Base-by-base conservation (phyloP, 2,113 vertebrate genomes). In the Thamnophis sirtalis region DNA sequence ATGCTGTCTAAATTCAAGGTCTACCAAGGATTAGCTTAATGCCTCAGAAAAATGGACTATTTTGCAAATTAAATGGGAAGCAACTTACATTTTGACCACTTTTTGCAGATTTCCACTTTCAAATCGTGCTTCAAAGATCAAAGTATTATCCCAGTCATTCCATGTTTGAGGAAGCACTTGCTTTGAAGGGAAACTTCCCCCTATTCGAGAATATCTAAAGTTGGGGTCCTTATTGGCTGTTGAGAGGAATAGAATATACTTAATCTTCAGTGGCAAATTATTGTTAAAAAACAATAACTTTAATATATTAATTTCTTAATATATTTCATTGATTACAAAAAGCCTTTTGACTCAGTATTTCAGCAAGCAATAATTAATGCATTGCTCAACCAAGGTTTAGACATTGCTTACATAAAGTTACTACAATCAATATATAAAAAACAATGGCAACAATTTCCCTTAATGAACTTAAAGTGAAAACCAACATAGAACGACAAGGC, bases 41-140 rank as follows among this genome's bases (percentile, higher is more conserved):
- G 7, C 7, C 56, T 84, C 50, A 86, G 26, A 86, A 87, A 63
- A 63, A 51, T n/a, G 93, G 11, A 87, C 51, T 63, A 55, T 48
- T 91, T 91, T 94, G 26, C 60, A 94, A 86, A 92, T 92, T 85
- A 94, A 94, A 93, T 89, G 89, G 94, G 91, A 3, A 93, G 88
- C 94, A 95, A 96, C 97, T 96, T 96, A 98, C 98, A 98, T 94
- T 97, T 97, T 97, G 92, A 97, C 94, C 85, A 97, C 97, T 93
- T 97, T 98, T 94, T 98, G 97, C 87, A 98, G 96, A 96, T 98
- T 98, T 58, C 97, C 97, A 92, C 98, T 98, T 93, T 98, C 98
- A 95, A 98, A 98, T 53, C 97, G 95, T 50, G 97, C 96, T 97
- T 98, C 97, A 33, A 98, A 98, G 63, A 96, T 94, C 93, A 98